Conservation (phyloP, 2,888 invertebrate genomes). For the Rhingia campestris region DNA sequence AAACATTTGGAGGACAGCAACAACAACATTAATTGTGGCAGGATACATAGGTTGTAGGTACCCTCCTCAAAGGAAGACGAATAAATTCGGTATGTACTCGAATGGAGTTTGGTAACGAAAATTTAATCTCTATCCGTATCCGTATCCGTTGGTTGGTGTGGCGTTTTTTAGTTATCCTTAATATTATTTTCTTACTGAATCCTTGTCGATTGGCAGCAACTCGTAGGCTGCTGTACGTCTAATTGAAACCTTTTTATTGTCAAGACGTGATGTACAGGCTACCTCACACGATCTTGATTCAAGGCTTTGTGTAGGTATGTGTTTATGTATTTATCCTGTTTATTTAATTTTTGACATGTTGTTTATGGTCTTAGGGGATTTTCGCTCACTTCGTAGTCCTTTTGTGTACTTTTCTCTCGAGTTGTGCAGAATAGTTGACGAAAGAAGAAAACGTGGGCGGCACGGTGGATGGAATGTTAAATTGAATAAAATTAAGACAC, state of each 20-base stretch:
- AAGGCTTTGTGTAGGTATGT: slow-evolving; percentile 4
- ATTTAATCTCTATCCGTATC: slow-evolving; percentile 22
- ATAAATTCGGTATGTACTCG: slow-evolving; percentile 2
- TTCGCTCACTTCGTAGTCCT: neutral
- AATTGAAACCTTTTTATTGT: slow-evolving; percentile 69
- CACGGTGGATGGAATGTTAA: slow-evolving; percentile 19
- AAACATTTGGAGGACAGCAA: slow-evolving; percentile 7
- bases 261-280: slow-evolving; percentile 63
- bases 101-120: slow-evolving; percentile 1
- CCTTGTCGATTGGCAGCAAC: slow-evolving; percentile 40
- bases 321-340: slow-evolving; percentile 40
- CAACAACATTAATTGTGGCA: slow-evolving; percentile 24
- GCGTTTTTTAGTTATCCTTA: slow-evolving; percentile 2
- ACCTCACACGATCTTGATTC: slow-evolving; percentile 1
- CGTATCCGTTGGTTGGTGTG: slow-evolving; percentile 1
- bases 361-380: slow-evolving; percentile 53
- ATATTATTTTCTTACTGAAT: neutral
- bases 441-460: neutral
- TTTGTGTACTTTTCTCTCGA: neutral
- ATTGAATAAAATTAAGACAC: slow-evolving; percentile 49
- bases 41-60: slow-evolving; percentile 2
- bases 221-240: slow-evolving; percentile 26
- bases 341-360: slow-evolving; percentile 54
- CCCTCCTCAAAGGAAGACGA: neutral
- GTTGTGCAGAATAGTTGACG: neutral